phyloP scores from a whole-genome alignment of 30 jellyfish, hydroid and myxozoan genomes.

The Euphysa ruthae region DNA sequence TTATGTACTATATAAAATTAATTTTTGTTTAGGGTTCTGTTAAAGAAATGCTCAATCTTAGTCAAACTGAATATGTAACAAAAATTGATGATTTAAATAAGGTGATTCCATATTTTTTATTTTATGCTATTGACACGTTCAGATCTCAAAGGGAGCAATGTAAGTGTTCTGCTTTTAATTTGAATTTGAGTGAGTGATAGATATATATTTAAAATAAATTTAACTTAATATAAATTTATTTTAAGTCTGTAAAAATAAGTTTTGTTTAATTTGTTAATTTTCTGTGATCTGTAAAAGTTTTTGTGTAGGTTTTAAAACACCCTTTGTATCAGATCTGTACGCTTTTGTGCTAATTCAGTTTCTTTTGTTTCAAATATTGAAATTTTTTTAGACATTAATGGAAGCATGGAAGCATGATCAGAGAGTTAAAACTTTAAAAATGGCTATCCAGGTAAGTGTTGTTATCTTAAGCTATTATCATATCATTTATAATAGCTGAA shows the following conservation, averaged over 20 bases:
- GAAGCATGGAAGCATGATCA: slow-evolving; percentile 88
- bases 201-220: too few relatives aligned
- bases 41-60: slow-evolving; percentile 69
- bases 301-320: too few relatives aligned
- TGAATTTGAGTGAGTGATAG: not conserved
- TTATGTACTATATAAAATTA: too few relatives aligned
- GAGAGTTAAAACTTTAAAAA: slow-evolving; percentile 80
- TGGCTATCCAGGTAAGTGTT: slow-evolving; percentile 74
- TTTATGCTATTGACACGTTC: too few relatives aligned
- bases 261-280: too few relatives aligned
- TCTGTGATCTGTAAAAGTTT: too few relatives aligned
- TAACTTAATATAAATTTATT: too few relatives aligned
- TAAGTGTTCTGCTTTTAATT: not conserved
- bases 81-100: slow-evolving; percentile 80
- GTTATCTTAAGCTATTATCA: not conserved
- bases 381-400: slow-evolving; percentile 49
- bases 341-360: not conserved
- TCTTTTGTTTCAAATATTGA: not conserved
- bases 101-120: slow-evolving; percentile 31
- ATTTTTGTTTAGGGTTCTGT: slow-evolving; percentile 71
- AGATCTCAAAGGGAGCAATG: not conserved
- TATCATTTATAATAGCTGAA: too few relatives aligned
- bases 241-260: too few relatives aligned
- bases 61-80: slow-evolving; percentile 90
- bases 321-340: too few relatives aligned